A percentile compares a stretch with the other conserved stretches of the same genome.
These are phyloP conservation scores for Psilopsiagon aurifrons DNA, from an alignment of 2,113 vertebrate genomes.

Conservation along the genomic window DNA sequence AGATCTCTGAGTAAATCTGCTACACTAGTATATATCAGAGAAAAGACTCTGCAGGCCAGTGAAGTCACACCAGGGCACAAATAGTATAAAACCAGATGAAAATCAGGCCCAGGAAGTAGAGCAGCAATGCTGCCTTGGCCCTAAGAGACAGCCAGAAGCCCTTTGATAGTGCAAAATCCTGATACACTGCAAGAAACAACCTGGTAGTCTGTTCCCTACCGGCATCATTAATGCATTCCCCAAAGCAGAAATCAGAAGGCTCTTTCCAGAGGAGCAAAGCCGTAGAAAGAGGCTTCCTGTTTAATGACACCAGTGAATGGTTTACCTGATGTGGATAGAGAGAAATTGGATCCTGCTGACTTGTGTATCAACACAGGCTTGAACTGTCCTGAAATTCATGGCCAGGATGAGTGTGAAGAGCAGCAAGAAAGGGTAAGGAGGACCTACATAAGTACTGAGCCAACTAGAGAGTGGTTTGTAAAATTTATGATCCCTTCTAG, in stretches of 20 bases:
- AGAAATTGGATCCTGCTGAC: neutral
- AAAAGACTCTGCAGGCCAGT: neutral
- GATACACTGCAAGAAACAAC: neutral
- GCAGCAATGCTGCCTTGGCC: neutral
- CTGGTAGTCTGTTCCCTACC: conserved; percentile 14
- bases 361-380: neutral
- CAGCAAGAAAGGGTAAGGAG: neutral
- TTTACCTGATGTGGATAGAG: neutral
- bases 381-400: neutral
- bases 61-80: neutral
- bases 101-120: conserved; percentile 21
- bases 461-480: neutral
- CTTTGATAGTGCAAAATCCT: conserved; percentile 54
- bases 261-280: neutral
- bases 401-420: neutral
- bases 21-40: neutral
- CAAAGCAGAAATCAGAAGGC: conserved; percentile 57
- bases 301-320: conserved; percentile 10
- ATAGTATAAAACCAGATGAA: neutral
- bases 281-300: neutral
- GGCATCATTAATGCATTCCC: conserved; percentile 60
- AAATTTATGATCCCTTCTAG: neutral
- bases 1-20: neutral
- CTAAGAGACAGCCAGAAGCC: conserved; percentile 27
- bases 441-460: too few species aligned